Percentiles rank a stretch among this genome's conserved stretches.
These are phyloP conservation scores for Steinernema hermaphroditum DNA, from an alignment of 2,888 invertebrate species.

Conservation along the genomic window DNA sequence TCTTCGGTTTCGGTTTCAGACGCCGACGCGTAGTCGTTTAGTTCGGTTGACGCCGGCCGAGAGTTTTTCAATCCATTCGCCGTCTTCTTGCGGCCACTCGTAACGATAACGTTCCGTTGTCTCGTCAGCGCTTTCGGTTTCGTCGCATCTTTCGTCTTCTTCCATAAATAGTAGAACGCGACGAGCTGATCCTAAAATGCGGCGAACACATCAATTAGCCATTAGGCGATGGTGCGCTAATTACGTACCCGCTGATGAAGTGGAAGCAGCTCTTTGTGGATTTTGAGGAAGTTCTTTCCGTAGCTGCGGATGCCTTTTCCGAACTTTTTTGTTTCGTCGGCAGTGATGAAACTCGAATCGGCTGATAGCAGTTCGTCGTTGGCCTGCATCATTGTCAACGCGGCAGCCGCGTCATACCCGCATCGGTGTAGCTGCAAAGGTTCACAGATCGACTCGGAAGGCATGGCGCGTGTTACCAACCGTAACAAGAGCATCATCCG, in stretches of 20 bases:
- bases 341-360: constrained; percentile 57
- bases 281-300: constrained; percentile 98
- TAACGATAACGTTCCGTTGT: background rate
- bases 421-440: constrained; percentile 82
- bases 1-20: constrained; percentile 51
- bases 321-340: constrained; percentile 75
- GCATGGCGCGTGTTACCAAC: constrained; percentile 28
- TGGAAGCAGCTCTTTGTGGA: constrained; percentile 90
- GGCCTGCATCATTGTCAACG: constrained; percentile 75
- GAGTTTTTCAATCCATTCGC: constrained; percentile 42
- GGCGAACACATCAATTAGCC: constrained; percentile 27
- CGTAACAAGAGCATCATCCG: constrained; percentile 59
- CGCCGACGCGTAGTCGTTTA: constrained; percentile 73
- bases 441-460: constrained; percentile 8
- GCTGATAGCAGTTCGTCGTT: constrained; percentile 48
- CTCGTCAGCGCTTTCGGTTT: constrained; percentile 87
- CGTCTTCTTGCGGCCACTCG: constrained; percentile 2
- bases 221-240: constrained; percentile 9
- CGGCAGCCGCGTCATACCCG: constrained; percentile 92
- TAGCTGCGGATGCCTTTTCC: constrained; percentile 96
- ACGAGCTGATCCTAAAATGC: constrained; percentile 82
- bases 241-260: constrained; percentile 89
- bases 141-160: constrained; percentile 96
- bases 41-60: constrained; percentile 68
- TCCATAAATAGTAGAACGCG: constrained; percentile 99